These are phyloP conservation scores for Myoxocephalus aenaeus DNA, from an alignment of 2,797 vertebrate species.

Conservation along the genomic window DNA sequence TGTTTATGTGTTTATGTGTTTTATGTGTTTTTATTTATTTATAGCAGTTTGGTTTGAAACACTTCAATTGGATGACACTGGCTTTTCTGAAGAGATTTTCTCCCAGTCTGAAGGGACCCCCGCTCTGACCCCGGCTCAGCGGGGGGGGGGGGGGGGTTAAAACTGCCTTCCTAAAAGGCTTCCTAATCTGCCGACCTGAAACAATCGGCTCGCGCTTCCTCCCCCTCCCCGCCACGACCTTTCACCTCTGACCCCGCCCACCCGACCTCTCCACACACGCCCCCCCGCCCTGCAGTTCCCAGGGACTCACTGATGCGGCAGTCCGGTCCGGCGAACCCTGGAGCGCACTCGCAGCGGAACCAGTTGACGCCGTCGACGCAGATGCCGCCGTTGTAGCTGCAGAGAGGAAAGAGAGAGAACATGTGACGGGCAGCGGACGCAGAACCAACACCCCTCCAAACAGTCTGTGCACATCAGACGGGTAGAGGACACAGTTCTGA, in stretches of 20 bases:
- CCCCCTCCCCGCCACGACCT: conserved; percentile 40
- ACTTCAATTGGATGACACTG: conserved; percentile 40
- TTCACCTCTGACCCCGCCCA: conserved; percentile 59
- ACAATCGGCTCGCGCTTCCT: conserved; percentile 51
- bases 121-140: conserved; percentile 62
- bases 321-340: conserved; percentile 95
- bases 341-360: conserved; percentile 95
- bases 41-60: background rate
- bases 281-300: conserved; percentile 46
- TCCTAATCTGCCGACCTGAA: conserved; percentile 61
- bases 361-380: conserved; percentile 96
- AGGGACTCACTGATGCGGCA: conserved; percentile 96
- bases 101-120: conserved; percentile 54
- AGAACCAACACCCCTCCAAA: no score
- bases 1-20: no score
- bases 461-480: no score
- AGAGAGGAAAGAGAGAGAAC: conserved; percentile 10
- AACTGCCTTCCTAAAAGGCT: conserved; percentile 69
- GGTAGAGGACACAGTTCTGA: no score
- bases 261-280: conserved; percentile 38
- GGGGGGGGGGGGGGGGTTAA: conserved; percentile 57
- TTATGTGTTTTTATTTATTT: background rate
- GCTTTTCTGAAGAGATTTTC: conserved; percentile 53
- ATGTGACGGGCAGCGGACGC: background rate
- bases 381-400: conserved; percentile 93